phyloP scores from a whole-genome alignment of 2,888 invertebrate genomes.

The Drosophila meridiana region DNA sequence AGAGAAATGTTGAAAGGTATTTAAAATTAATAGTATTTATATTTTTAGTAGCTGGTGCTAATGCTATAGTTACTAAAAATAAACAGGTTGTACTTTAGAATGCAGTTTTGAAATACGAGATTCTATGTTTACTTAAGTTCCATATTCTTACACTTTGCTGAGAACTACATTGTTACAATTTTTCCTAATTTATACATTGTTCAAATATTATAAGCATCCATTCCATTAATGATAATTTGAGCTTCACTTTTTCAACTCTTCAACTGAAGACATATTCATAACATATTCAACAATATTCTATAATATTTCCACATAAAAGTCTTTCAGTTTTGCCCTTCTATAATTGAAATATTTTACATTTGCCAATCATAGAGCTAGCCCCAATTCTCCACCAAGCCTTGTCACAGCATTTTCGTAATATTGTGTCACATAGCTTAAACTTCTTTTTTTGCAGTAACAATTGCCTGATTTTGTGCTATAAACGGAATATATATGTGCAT shows the following conservation, averaged over 20 bases:
- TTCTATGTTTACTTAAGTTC: too few species aligned
- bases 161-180: too few species aligned
- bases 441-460: neutral
- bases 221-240: neutral
- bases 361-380: neutral
- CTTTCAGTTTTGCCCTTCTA: neutral
- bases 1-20: too few species aligned
- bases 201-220: too few species aligned
- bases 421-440: neutral
- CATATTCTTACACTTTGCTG: too few species aligned
- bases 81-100: neutral
- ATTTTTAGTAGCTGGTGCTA: too few species aligned
- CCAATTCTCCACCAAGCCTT: neutral
- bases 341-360: neutral
- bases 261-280: neutral
- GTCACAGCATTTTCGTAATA: constrained; percentile 6
- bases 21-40: too few species aligned
- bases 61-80: neutral
- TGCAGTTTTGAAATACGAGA: too few species aligned
- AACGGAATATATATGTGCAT: constrained; percentile 3
- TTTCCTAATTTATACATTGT: too few species aligned
- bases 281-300: neutral
- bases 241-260: neutral
- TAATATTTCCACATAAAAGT: neutral
- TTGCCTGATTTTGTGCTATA: constrained; percentile 4